phyloP scores from a whole-genome alignment of 2,797 vertebrate species.

The Eurystomus glaucurus region DNA sequence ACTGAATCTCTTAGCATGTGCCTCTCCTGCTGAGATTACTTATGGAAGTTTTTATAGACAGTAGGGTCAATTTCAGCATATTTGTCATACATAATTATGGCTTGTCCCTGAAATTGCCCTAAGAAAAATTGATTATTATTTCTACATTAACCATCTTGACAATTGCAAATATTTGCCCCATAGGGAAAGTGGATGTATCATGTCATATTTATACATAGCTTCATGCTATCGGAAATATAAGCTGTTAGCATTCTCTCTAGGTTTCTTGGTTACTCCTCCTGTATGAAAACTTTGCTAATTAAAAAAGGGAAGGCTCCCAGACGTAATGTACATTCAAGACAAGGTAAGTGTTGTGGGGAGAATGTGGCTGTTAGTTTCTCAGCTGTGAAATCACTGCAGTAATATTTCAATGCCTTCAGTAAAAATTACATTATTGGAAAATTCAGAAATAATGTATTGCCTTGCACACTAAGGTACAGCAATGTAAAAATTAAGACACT shows the following conservation, averaged over 20 bases:
- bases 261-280: constrained; percentile 27
- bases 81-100: neutral
- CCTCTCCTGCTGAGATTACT: neutral
- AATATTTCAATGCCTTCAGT: neutral
- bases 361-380: neutral
- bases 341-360: neutral
- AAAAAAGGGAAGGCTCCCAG: neutral
- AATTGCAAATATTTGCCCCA: constrained; percentile 20
- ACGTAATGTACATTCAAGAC: neutral
- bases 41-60: neutral
- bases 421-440: neutral
- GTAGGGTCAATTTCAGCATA: neutral
- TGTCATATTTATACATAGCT: neutral
- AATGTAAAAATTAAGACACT: neutral
- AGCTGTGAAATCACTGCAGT: neutral
- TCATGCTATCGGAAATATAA: constrained; percentile 19
- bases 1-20: neutral
- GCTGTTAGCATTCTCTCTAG: neutral
- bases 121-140: neutral
- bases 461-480: neutral
- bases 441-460: neutral
- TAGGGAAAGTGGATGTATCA: neutral
- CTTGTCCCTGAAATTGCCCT: neutral
- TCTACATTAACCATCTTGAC: neutral
- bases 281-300: constrained; percentile 13